Base-by-base conservation (phyloP, 1,140 invertebrate species). In the Teleogryllus occipitalis region DNA sequence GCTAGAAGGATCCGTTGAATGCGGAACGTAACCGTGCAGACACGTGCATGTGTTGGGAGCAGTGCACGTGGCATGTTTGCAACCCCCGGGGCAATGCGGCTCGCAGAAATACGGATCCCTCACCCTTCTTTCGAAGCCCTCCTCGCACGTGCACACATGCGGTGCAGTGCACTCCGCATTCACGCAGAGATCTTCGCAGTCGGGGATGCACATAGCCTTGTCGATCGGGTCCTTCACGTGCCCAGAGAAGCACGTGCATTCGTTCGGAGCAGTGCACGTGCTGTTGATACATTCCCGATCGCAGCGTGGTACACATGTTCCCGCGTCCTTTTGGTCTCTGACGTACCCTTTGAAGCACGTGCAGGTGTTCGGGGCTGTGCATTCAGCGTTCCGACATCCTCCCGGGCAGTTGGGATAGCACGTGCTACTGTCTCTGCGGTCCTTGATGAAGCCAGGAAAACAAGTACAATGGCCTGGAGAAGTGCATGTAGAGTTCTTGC, bases 241-340 rank as follows among this genome's bases (percentile, higher is more conserved):
- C 8, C 84, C 86, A 12, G 72, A 2, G 8, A 81, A 0, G 79
- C 90, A 91, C 6, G 81, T 82, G 78, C 90, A 92, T 7, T 83
- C 84, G 80, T 90, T 88, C 4, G 90, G 89, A 5, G 85, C 87
- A 18, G 87, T 88, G 81, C 92, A 93, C 49, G 85, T 88, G 8
- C 89, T 90, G 81, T 89, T 85, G 7, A 83, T 82, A 82, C 92
- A 93, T 14, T 87, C 87, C 7, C 86, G 85, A 0, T 84, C 85
- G 81, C 92, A 94, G 18, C 85, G 83, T 0, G 92, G 90, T 8
- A 86, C 75, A 81, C 92, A 94, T 78, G 18, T 65, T 14, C 54
- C 54, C 7, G 18, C 8, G 18, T 82, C 81, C 8, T 39, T 78
- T 39, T 48, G 82, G 0, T 81, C 77, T 0, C 48, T 10, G 0